Evolutionary conservation across 2,888 invertebrate species (phyloP), one percentile per base, ranked within the genome.

Genomic region (Sepioteuthis lessoniana): DNA sequence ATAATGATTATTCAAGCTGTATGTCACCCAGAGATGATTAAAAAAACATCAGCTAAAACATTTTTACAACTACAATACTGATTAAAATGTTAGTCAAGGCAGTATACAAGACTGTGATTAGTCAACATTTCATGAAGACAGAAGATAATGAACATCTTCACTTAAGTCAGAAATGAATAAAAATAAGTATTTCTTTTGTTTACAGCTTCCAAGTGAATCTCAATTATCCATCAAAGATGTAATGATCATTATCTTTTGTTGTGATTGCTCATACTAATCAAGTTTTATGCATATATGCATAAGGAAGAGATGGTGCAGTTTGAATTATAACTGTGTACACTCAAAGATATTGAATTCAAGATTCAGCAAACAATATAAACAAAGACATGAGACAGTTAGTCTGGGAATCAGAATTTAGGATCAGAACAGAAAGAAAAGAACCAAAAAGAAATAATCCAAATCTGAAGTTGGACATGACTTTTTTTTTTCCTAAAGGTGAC

Each of bases 161-260:
- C n/a, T 76, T 25, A 55, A 55, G 55, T 55, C 35, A 16, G 35
- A 35, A 76, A 76, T 2, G 16, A 35, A 76, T 31, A 35, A 35
- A 76, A n/a, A 76, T 10, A n/a, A 76, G 76, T 35, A 4, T 76
- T 55, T 76, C n/a, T n/a, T 76, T 76, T 76, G 35, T 76, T n/a
- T n/a, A 76, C 76, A 76, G 76, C n/a, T 76, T 76, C n/a, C n/a
- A 31, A n/a, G 31, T n/a, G n/a, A 76, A 76, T 8, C 76, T 76
- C n/a, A 31, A 31, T 76, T 76, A 76, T 76, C 76, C 76, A n/a
- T 35, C n/a, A 76, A n/a, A 35, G 19, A 16, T n/a, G n/a, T 76
- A n/a, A 76, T 76, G 76, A 76, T 76, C 76, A n/a, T 76, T 76
- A 76, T 76, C 35, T 76, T 76, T 76, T 55, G 55, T 76, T 76